Evolutionary conservation across 2,888 invertebrate species (phyloP), one percentile per base, ranked within the genome.

Genomic region (Aporophyla nigra): DNA sequence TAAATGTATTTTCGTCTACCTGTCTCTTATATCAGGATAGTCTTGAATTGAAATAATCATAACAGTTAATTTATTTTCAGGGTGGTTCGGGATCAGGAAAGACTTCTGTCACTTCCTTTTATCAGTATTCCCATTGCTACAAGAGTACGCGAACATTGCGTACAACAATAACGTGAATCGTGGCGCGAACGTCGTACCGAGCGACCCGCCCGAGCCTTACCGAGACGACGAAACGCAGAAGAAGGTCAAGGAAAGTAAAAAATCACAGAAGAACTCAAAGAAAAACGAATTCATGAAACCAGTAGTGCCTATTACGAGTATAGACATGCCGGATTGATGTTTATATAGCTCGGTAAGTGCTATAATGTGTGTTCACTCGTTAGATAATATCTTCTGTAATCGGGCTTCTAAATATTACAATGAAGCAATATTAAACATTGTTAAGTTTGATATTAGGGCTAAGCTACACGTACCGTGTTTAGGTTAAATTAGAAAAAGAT

Each of bases 31-130:
- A 6, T 24, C 43, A 19, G 9, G 14, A 24, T 24, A 27, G 24
- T 49, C n/a, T 33, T 16, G 51, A 51, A 21, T 66, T 21, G 5
- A 66, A 51, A 33, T 59, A 2, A 46, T 66, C 10, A 5, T 27
- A 49, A 14, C 1, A 5, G 27, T 33, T 21, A 14, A 54, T 40
- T 67, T 58, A 12, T 58, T 67, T 58, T 10, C 95, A 99, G 99
- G 99, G 99, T 99, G 99, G 99, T 99, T 99, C 95, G 99, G 99
- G 71, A 98, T 99, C 89, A 97, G 99, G 69, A 99, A 99, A 97
- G 99, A 99, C 93, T 99, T 99, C 94, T 99, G 99, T 93, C 99
- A 99, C 90, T 99, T 99, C 94, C 97, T 99, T n/a, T 97, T 99
- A 53, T 98, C 99, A 72, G 98, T 98, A 21, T 99, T 99, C 95